Percentiles rank a stretch among this genome's conserved stretches.
Conservation (phyloP, 1,140 invertebrate genomes). For the Anastrepha ludens region DNA sequence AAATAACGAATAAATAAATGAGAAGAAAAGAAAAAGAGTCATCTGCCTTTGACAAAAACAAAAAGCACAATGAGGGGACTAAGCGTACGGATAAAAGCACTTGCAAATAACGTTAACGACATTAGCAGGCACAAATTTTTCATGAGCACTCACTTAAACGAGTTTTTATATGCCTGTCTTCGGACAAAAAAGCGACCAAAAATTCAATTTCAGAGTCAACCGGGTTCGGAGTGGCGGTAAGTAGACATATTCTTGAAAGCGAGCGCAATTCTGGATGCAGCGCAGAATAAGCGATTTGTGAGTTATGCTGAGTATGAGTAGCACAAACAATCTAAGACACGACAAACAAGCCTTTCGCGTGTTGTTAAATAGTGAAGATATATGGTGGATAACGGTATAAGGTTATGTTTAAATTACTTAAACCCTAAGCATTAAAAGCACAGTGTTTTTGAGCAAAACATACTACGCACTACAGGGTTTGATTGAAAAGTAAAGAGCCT, state of each 20-base stretch:
- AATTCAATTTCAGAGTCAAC: too few species aligned
- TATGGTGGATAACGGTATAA: not conserved
- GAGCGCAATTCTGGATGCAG: not conserved
- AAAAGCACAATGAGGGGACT: not conserved
- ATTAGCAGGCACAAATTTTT: conserved; percentile 43
- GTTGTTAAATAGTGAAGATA: not conserved
- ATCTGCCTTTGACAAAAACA: not conserved
- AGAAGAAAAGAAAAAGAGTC: not conserved
- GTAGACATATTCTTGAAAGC: not conserved
- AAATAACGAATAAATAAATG: too few species aligned
- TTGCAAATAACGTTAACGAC: conserved; percentile 8
- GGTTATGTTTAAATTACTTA: not conserved
- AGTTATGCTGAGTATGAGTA: not conserved
- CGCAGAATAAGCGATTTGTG: not conserved
- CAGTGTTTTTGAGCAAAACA: not conserved
- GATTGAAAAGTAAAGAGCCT: too few species aligned
- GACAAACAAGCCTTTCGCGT: conserved; percentile 13
- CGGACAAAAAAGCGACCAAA: not conserved
- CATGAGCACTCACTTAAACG: not conserved
- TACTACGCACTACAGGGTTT: too few species aligned
- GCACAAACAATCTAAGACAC: not conserved
- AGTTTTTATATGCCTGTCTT: not conserved
- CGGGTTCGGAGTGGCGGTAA: not conserved
- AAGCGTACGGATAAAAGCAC: not conserved
- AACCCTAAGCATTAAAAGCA: not conserved